Conservation (phyloP, 2,888 invertebrate genomes). For the Eurytoma californica region DNA sequence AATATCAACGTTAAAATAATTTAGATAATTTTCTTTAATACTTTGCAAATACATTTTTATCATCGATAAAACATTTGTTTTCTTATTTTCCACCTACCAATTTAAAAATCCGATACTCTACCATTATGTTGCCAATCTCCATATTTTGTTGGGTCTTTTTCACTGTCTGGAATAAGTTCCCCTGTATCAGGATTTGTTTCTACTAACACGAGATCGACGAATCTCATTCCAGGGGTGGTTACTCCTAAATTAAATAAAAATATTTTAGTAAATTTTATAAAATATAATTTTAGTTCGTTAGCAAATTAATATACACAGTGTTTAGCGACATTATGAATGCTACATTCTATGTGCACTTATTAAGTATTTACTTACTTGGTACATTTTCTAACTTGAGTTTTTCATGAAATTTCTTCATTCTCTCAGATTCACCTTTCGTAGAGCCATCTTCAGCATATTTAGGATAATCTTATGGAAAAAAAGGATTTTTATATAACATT, state of each 20-base stretch:
- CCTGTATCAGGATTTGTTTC: slow-evolving; percentile 65
- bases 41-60: slow-evolving; percentile 56
- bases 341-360: too few relatives aligned
- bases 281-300: too few relatives aligned
- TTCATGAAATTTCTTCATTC: slow-evolving; percentile 67
- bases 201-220: slow-evolving; percentile 65
- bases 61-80: slow-evolving; percentile 26
- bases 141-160: slow-evolving; percentile 70
- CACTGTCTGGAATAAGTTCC: slow-evolving; percentile 63
- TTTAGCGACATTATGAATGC: too few relatives aligned
- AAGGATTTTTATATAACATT: not conserved
- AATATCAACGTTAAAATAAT: slow-evolving; percentile 40
- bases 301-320: not conserved
- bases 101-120: slow-evolving; percentile 69
- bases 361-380: slow-evolving; percentile 60
- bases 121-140: slow-evolving; percentile 70
- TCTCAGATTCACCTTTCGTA: slow-evolving; percentile 58
- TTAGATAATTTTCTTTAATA: slow-evolving; percentile 52
- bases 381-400: slow-evolving; percentile 64
- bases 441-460: not conserved
- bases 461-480: not conserved
- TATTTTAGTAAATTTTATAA: not conserved
- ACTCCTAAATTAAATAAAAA: slow-evolving; percentile 54
- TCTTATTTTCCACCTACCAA: slow-evolving; percentile 9
- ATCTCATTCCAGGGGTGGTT: slow-evolving; percentile 57